Evolutionary conservation across 2,888 invertebrate species (phyloP), one percentile per base, ranked within the genome.

Genomic region (Zelleria hepariella): DNA sequence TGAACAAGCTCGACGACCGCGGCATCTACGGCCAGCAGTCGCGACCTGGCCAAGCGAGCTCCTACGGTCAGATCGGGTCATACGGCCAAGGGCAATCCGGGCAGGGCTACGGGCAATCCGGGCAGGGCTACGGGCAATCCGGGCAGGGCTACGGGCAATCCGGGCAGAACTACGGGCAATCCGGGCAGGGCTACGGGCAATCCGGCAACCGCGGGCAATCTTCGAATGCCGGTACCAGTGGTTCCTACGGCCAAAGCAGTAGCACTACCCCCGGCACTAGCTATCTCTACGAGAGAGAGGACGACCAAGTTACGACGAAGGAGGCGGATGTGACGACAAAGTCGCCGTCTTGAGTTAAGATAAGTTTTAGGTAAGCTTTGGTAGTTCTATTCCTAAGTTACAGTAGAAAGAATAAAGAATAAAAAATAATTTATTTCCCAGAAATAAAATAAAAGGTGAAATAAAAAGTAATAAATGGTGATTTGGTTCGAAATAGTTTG

Each of bases 211-310:
- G 15, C 15, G 32, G 61, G 62, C 55, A 63, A 60, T 32, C 18
- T 60, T 63, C 60, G 7, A 66, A 57, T 57, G 67, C 67, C 47
- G 70, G 67, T n/a, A 65, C 67, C 62, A 73, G 61, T 24, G 42
- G 54, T 10, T 61, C 59, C 0, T 69, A 66, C 24, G 62, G 65
- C 21, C 72, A 71, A 51, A 79, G 75, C 62, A 62, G 58, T 21
- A 83, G 76, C 62, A 86, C 86, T 0, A 86, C 87, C 0, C 85
- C 78, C 3, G 88, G 82, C 25, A 91, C 90, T 10, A 91, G 88
- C 66, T 91, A 91, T 67, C 75, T 91, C 61, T 91, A 90, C 66
- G 89, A 89, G 60, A 80, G 91, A 48, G 80, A 89, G 70, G 75
- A 90, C 71, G 72, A 85, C 66, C 70, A 80, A 49, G 80, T 86